Evolutionary conservation across 2,888 invertebrate species (phyloP).

Genomic region (Myopa testacea): DNA sequence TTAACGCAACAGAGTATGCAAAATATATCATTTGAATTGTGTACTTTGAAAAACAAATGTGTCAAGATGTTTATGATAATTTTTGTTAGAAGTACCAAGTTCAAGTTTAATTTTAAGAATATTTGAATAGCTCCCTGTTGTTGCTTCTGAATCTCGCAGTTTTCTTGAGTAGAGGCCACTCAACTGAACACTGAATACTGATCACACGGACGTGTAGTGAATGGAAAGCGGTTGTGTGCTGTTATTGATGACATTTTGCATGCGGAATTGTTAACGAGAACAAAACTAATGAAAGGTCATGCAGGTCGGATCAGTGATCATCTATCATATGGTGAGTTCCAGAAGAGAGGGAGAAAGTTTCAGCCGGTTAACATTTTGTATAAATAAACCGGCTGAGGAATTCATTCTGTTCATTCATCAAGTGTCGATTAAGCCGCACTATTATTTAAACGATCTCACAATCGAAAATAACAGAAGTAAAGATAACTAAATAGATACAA

Average conservation of each 20-base stretch:
- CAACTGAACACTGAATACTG: too few species aligned
- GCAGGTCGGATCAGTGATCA: neutral
- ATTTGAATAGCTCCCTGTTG: neutral
- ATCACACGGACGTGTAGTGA: neutral
- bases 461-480: neutral
- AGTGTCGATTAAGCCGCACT: neutral
- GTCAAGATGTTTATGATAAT: neutral
- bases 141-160: too few species aligned
- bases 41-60: too few species aligned
- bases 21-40: too few species aligned
- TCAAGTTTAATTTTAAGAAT: constrained; percentile 11
- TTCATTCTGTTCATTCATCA: neutral
- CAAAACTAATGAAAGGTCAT: neutral
- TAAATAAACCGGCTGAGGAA: neutral
- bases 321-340: neutral
- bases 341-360: neutral
- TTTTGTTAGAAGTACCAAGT: constrained; percentile 1
- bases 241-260: neutral
- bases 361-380: neutral
- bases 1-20: too few species aligned
- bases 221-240: neutral
- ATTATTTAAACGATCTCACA: neutral
- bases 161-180: too few species aligned
- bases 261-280: neutral
- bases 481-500: neutral